These are phyloP conservation scores for Mesembrinibis cayennensis DNA, from an alignment of 2,113 vertebrate genomes.

Conservation along the genomic window DNA sequence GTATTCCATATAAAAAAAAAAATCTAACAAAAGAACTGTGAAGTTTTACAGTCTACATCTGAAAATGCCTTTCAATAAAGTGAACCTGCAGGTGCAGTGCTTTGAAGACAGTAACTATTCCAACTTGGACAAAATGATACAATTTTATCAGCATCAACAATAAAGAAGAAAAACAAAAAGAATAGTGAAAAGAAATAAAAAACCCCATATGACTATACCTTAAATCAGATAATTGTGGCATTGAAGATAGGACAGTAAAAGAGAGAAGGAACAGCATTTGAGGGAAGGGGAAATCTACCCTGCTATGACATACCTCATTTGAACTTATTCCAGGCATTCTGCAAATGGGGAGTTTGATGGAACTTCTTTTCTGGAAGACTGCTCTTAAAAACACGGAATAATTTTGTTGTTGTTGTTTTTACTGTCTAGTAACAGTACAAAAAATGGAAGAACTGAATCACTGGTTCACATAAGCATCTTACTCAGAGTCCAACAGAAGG, in stretches of 20 bases:
- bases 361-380: background rate
- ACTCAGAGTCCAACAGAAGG: background rate
- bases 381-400: background rate
- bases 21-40: background rate
- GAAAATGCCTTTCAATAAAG: constrained; percentile 6
- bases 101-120: background rate
- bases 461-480: background rate
- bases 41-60: background rate
- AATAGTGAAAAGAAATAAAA: background rate
- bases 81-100: background rate
- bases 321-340: background rate
- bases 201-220: background rate
- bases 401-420: background rate
- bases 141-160: background rate
- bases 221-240: background rate
- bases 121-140: background rate
- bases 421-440: background rate
- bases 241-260: background rate
- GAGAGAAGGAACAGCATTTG: background rate
- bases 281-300: background rate
- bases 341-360: background rate
- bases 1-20: background rate
- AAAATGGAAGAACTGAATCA: background rate
- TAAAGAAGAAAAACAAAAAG: background rate
- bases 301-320: background rate